phyloP scores from a whole-genome alignment of 2,113 vertebrate genomes.

The Lepus americanus region DNA sequence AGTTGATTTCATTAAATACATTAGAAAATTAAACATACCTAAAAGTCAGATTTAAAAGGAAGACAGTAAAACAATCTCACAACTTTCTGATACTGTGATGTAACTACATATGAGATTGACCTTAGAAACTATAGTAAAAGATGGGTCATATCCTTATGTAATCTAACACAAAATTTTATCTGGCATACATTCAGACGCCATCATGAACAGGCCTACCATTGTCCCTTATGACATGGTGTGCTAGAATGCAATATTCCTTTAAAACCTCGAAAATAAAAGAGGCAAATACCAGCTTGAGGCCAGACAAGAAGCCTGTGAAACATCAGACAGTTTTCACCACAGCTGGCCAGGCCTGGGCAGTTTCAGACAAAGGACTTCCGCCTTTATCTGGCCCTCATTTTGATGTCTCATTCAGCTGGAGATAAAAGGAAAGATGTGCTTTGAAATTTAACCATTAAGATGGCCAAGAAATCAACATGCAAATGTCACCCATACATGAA shows the following conservation, averaged over 20 bases:
- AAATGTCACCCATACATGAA: constrained; percentile 87
- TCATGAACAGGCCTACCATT: constrained; percentile 74
- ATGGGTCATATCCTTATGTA: neutral
- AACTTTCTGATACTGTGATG: constrained; percentile 54
- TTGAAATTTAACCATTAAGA: constrained; percentile 88
- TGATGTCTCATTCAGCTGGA: constrained; percentile 90
- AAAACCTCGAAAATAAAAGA: constrained; percentile 82
- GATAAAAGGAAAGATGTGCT: constrained; percentile 90
- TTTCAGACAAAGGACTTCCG: constrained; percentile 91
- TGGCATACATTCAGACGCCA: constrained; percentile 22
- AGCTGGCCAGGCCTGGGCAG: constrained; percentile 87
- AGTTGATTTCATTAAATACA: constrained; percentile 28
- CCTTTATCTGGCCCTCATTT: constrained; percentile 90
- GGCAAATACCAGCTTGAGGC: constrained; percentile 78
- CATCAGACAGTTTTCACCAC: constrained; percentile 90
- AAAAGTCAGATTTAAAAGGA: constrained; percentile 56
- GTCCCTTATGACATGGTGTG: constrained; percentile 75
- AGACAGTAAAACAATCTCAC: neutral
- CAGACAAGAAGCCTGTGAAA: constrained; percentile 89
- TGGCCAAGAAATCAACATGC: constrained; percentile 86
- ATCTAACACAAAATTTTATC: constrained; percentile 60
- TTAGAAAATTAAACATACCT: constrained; percentile 11
- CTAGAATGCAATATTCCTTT: constrained; percentile 76
- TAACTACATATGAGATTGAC: constrained; percentile 22
- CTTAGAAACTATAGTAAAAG: constrained; percentile 55